Conservation (phyloP, 2,888 invertebrate species). For the Marronus borbonicus region DNA sequence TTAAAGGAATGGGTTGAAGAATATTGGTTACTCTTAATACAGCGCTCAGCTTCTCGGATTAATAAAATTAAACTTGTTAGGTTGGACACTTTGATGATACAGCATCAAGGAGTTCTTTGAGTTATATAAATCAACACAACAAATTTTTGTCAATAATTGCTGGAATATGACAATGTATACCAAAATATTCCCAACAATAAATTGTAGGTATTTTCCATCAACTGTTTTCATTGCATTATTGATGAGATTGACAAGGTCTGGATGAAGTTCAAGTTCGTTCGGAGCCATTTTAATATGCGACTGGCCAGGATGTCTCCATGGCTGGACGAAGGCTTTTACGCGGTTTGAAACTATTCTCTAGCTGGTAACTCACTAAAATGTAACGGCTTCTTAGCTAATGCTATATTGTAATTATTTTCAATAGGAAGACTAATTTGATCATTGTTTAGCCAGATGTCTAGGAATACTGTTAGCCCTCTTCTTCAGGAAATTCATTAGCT, state of each 20-base stretch:
- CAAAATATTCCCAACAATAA: conserved; percentile 90
- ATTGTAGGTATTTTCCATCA: conserved; percentile 75
- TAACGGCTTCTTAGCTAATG: conserved; percentile 48
- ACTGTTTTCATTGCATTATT: conserved; percentile 63
- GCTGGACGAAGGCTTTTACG: conserved; percentile 91
- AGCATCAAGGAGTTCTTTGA: conserved; percentile 92
- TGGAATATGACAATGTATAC: conserved; percentile 91
- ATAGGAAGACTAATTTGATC: conserved; percentile 55
- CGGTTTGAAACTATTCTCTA: conserved; percentile 86
- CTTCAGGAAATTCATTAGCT: conserved; percentile 74
- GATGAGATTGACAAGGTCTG: conserved; percentile 63
- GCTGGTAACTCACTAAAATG: conserved; percentile 70
- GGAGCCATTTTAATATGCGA: conserved; percentile 67
- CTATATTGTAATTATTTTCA: conserved; percentile 50
- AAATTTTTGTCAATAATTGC: conserved; percentile 85
- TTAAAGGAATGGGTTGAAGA: conserved; percentile 72
- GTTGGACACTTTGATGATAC: conserved; percentile 87
- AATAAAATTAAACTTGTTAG: conserved; percentile 79
- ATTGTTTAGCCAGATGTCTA: conserved; percentile 83
- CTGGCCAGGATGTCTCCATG: conserved; percentile 87
- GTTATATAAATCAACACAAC: conserved; percentile 87
- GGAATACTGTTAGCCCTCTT: conserved; percentile 87
- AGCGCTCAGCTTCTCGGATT: conserved; percentile 79
- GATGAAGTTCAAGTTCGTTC: conserved; percentile 51
- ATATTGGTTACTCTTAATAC: conserved; percentile 75